Evolutionary conservation across 2,888 invertebrate genomes (phyloP).

Genomic region (Lasioglossum marginatum): DNA sequence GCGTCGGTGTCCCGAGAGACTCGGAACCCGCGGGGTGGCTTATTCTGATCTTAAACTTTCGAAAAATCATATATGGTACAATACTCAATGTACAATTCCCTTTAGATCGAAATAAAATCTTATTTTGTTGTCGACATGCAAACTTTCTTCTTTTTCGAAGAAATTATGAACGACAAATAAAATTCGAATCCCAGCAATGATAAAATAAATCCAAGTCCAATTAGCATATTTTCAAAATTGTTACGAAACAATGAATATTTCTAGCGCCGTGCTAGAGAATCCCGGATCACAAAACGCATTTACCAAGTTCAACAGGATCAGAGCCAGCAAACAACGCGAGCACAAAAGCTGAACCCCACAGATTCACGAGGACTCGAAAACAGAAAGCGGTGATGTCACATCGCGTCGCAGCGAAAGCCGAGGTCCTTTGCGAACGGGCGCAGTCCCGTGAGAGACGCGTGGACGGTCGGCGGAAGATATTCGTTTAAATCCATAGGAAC

Average conservation of each 20-base stretch:
- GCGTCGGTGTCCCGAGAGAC: conserved; percentile 9
- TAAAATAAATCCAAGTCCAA: no score
- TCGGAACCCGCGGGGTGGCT: conserved; percentile 17
- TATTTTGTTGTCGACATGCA: no score
- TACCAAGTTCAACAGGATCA: background rate
- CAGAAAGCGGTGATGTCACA: background rate
- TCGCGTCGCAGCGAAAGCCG: background rate
- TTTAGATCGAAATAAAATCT: no score
- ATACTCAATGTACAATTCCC: no score
- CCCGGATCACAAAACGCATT: background rate
- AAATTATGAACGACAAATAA: no score
- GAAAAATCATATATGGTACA: background rate
- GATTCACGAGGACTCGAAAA: background rate
- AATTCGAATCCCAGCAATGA: no score
- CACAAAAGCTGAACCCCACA: background rate
- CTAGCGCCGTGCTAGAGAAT: background rate
- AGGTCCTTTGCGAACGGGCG: background rate
- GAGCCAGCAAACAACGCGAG: background rate
- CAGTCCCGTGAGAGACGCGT: background rate
- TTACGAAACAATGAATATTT: no score
- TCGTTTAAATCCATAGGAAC: background rate
- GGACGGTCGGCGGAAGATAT: background rate
- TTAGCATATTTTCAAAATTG: no score
- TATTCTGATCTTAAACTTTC: conserved; percentile 6
- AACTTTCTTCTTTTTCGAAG: no score